Evolutionary conservation across 2,888 invertebrate genomes (phyloP), one percentile per base, ranked within the genome.

Genomic region (Arge pagana): DNA sequence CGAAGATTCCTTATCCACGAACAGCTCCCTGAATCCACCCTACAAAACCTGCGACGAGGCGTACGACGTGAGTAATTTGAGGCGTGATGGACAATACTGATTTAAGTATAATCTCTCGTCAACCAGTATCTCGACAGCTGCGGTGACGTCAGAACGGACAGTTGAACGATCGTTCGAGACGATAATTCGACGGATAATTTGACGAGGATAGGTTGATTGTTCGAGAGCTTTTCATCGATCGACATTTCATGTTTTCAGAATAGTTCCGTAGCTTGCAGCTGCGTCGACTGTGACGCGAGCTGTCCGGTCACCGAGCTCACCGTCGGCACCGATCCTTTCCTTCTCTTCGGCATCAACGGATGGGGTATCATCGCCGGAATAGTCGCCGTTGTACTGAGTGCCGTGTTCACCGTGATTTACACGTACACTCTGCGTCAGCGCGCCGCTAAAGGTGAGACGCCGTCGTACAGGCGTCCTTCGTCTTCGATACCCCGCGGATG

Each of bases 231-330:
- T 28, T 3, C 5, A n/a, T 19, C 15, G 15, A 11, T 16, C 6
- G 31, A 13, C 8, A 21, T 33, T 28, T 56, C 54, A 24, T 33
- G 53, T 42, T 68, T 68, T 41, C 58, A 80, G 78, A 74, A 80
- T 28, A 79, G 76, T 10, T 81, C 83, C 0, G 72, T 79, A 11
- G 79, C 86, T 0, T 93, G 93, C 72, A 87, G 90, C 63, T 93
- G 93, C 71, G 82, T 89, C 26, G 92, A 92, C 67, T 92, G 91
- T 66, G 65, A 78, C 0, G 68, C 69, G 2, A 82, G 83, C 2
- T 93, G 93, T 65, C 82, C 85, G 0, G 50, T 76, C 11, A 77
- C 78, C 4, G 70, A 76, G 56, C 81, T 84, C 10, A 41, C 69
- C 1, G 64, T 64, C 1, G 55, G 77, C 2, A 78, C 80, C 16